Base-by-base conservation (phyloP, 1,140 invertebrate species). In the Oedothorax gibbosus region DNA sequence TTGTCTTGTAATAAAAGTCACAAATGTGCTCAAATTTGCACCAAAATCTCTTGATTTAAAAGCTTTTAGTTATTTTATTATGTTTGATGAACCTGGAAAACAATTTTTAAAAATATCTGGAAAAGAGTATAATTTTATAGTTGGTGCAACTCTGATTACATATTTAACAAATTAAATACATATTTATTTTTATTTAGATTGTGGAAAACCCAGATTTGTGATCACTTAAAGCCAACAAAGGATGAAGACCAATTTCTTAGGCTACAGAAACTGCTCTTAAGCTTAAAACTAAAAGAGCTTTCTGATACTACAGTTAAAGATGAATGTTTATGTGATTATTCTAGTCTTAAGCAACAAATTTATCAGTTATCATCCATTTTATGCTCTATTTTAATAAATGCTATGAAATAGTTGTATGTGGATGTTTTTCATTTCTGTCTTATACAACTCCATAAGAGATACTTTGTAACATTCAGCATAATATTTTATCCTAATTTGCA, bases 321-420 rank as follows among this genome's bases (percentile, higher is more conserved):
- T 14, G 18, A 21, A 20, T 21, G 49, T 66, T 11, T 21, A 20
- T n/a, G 0, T 75, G 72, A 60, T 35, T 60, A 49, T 75, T 75
- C 53, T 75, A 15, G 35, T 57, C 54, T 57, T 60, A 53, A 75
- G 35, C 11, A 35, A 57, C 56, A 57, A 57, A 60, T 75, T 60
- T 15, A 10, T 35, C 53, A 60, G 20, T 18, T 75, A 8, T 14
- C 60, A n/a, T 7, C 8, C 12, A 49, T 60, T 15, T n/a, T 7
- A 14, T 35, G 60, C 56, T n/a, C 54, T 14, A 75, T 75, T 75
- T 49, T 75, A 75, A 75, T 60, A 21, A 75, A 75, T 57, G 54
- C 54, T 75, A 57, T 60, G 54, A 8, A 57, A 75, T 75, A 49
- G 60, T 7, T 73, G 15, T 20, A 35, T 2, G 35, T 35, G 35